These are phyloP conservation scores for Lydus trimaculatus DNA, from an alignment of 2,888 invertebrate genomes.

Conservation along the genomic window DNA sequence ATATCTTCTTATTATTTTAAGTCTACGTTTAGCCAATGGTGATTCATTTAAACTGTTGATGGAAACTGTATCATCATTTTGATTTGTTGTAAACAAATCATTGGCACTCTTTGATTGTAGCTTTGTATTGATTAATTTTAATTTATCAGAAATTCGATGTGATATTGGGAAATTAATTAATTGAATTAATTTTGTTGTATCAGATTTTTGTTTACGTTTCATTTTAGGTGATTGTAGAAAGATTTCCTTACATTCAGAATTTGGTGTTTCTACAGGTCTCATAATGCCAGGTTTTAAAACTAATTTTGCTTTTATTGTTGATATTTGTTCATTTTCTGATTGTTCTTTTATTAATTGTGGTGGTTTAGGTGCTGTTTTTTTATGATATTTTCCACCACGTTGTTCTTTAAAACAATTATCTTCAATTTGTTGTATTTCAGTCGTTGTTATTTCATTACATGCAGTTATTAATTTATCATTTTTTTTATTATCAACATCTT, in stretches of 20 bases:
- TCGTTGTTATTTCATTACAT: conserved; percentile 35
- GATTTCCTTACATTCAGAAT: conserved; percentile 46
- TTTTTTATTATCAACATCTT: conserved; percentile 20
- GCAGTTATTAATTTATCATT: conserved; percentile 43
- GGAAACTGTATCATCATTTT: conserved; percentile 31
- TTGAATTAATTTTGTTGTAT: conserved; percentile 44
- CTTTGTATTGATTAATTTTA: conserved; percentile 36
- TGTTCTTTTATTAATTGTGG: conserved; percentile 43
- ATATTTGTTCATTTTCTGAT: conserved; percentile 28
- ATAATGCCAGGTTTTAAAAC: conserved; percentile 62
- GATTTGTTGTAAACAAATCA: conserved; percentile 33
- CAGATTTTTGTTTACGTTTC: conserved; percentile 39
- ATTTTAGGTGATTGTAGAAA: conserved; percentile 53
- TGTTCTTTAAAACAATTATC: neutral
- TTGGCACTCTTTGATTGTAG: conserved; percentile 51
- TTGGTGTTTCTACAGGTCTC: conserved; percentile 44
- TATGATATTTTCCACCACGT: conserved; percentile 64
- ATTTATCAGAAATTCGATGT: conserved; percentile 48
- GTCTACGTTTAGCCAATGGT: conserved; percentile 44
- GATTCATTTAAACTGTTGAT: conserved; percentile 43
- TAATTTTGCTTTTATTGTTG: conserved; percentile 61
- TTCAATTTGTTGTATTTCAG: neutral
- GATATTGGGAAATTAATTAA: conserved; percentile 66
- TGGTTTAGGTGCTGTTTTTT: conserved; percentile 63
- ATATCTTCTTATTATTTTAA: conserved; percentile 48